phyloP scores from a whole-genome alignment of 2,888 invertebrate genomes.

The Lepidocyrtoides sp. region DNA sequence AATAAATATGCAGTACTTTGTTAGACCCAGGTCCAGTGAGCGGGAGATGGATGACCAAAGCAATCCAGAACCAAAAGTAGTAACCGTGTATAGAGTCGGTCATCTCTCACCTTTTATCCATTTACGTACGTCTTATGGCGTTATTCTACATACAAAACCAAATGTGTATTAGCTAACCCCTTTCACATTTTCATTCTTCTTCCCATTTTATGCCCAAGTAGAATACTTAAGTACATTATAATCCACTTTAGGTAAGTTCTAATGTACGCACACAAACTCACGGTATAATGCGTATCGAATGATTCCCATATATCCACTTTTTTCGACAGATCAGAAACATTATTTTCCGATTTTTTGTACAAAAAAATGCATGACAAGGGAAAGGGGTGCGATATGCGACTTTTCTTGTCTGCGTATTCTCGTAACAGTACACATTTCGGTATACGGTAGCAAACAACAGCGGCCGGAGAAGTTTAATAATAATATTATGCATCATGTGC shows the following conservation, averaged over 20 bases:
- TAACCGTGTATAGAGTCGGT: constrained; percentile 31
- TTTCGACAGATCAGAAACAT: constrained; percentile 78
- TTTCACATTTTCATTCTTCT: background rate
- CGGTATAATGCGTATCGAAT: constrained; percentile 76
- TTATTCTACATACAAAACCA: background rate
- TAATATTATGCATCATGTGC: constrained; percentile 62
- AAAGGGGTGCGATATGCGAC: constrained; percentile 71
- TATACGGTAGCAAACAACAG: too few species aligned
- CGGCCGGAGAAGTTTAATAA: too few species aligned
- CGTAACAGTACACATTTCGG: too few species aligned
- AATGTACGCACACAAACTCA: constrained; percentile 73
- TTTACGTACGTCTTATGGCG: background rate
- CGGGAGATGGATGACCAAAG: constrained; percentile 72
- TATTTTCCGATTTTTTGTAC: constrained; percentile 72
- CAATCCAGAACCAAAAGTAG: background rate
- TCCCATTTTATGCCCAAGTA: constrained; percentile 52
- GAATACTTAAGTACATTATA: constrained; percentile 78
- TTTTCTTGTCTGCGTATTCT: constrained; percentile 1
- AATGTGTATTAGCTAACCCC: background rate
- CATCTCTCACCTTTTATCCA: constrained; percentile 46
- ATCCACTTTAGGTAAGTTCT: constrained; percentile 77
- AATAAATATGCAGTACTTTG: constrained; percentile 77
- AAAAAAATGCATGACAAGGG: constrained; percentile 73
- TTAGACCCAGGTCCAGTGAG: constrained; percentile 71
- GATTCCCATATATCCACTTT: constrained; percentile 75